A percentile compares a stretch with the other conserved stretches of the same genome.
Conservation (phyloP, 2,797 vertebrate genomes). For the Synaphobranchus kaupii region DNA sequence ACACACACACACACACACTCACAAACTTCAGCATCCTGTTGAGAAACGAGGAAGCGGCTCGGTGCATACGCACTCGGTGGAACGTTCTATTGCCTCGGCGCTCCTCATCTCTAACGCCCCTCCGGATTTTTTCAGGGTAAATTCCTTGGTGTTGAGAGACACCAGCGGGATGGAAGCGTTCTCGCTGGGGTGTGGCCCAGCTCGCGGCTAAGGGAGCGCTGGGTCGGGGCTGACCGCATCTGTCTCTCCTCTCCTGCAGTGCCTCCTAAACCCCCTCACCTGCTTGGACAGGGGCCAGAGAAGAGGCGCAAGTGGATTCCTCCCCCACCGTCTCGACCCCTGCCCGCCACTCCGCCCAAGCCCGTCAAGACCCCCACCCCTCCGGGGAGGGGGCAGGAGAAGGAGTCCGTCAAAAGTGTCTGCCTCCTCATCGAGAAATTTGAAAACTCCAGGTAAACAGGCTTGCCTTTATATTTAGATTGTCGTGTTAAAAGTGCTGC, state of each 20-base stretch:
- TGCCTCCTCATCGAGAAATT: constrained; percentile 80
- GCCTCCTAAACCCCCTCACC: constrained; percentile 84
- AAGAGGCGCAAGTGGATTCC: constrained; percentile 75
- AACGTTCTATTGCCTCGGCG: background rate
- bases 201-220: constrained; percentile 41
- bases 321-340: constrained; percentile 76
- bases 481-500: background rate
- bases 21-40: constrained; percentile 80
- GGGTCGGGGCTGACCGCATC: constrained; percentile 44
- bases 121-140: background rate
- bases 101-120: background rate
- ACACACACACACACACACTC: constrained; percentile 35
- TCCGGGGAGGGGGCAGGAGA: constrained; percentile 56
- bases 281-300: constrained; percentile 79
- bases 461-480: background rate
- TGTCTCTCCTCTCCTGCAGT: constrained; percentile 65
- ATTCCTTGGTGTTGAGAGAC: constrained; percentile 15
- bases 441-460: constrained; percentile 78
- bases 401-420: constrained; percentile 70
- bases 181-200: constrained; percentile 50
- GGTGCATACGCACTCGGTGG: constrained; percentile 34
- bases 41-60: constrained; percentile 79
- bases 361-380: constrained; percentile 51
- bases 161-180: constrained; percentile 61
- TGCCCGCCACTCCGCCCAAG: constrained; percentile 77